Evolutionary conservation across 2,888 invertebrate genomes (phyloP), one percentile per base, ranked within the genome.

Genomic region (Drosophila anomalipes): DNA sequence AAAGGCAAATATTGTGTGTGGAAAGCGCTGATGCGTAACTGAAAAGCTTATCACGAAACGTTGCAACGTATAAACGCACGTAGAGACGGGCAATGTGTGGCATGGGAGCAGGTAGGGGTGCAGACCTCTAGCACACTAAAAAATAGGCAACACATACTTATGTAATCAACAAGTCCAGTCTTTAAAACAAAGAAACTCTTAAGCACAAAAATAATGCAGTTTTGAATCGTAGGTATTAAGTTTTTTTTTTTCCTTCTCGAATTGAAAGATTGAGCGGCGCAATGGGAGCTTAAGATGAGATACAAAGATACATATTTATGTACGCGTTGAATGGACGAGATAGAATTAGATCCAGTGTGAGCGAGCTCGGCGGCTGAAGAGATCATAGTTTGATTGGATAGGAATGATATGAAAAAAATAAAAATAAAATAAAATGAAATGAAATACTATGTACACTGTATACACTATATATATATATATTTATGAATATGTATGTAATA

Each of bases 401-500:
- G 56, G 51, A 44, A 69, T 49, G 54, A 63, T 68, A 60, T 54
- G 37, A 26, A 44, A n/a, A 30, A 30, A 35, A 32, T 39, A 47
- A 62, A 33, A 33, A 4, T 7, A 30, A 33, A 33, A 14, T 33
- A 1, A 33, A 33, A 33, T 33, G 1, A 33, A 14, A 49, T 47
- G 32, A 53, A 72, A 63, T 65, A 74, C 66, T 79, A 67, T 79
- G 67, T 68, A 65, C 65, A 62, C 70, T 77, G 60, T 80, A 76
- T 79, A 81, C 77, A 80, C 67, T 7, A 32, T 39, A 19, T 39
- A 19, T 39, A 19, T 39, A 19, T 77, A 77, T 81, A 73, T 81
- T 58, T 79, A 77, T 79, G 59, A 69, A 74, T 77, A 75, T 80
- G 66, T 67, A 74, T 78, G 66, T 63, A 79, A 65, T 22, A 16